Conservation (phyloP, 1,140 invertebrate species). For the Tribolium madens region DNA sequence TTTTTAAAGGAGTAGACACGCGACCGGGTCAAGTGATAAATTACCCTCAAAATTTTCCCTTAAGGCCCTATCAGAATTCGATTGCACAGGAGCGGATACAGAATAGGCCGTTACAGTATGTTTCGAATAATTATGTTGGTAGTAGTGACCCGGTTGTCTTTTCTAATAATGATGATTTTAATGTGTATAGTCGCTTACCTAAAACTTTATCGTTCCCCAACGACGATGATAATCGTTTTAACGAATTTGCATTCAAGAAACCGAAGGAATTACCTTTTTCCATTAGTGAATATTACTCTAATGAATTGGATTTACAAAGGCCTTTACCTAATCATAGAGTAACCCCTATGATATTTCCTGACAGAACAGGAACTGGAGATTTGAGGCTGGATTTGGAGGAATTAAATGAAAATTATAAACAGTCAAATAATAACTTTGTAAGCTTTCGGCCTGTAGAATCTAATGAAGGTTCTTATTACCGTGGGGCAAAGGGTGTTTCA, state of each 20-base stretch:
- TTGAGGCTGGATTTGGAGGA: conserved; percentile 61
- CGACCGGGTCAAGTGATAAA: background rate
- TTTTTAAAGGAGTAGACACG: conserved; percentile 71
- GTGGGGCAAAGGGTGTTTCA: background rate
- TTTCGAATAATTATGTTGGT: conserved; percentile 18
- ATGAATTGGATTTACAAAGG: conserved; percentile 54
- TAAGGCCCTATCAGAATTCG: conserved; percentile 8
- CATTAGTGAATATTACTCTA: conserved; percentile 35
- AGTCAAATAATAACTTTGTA: conserved; percentile 38
- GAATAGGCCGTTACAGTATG: conserved; percentile 43
- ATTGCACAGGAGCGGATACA: conserved; percentile 54
- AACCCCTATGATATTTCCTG: conserved; percentile 64
- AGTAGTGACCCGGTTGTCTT: conserved; percentile 6
- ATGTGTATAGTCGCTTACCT: conserved; percentile 15
- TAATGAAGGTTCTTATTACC: conserved; percentile 32
- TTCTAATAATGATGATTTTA: conserved; percentile 32
- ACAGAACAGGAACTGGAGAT: conserved; percentile 65
- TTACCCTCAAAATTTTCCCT: conserved; percentile 42
- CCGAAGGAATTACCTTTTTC: conserved; percentile 49
- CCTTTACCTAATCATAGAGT: conserved; percentile 58
- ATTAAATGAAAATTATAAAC: conserved; percentile 39
- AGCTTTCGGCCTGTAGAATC: conserved; percentile 12
- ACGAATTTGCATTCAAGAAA: conserved; percentile 43
- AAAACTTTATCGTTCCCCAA: conserved; percentile 48
- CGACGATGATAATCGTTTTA: conserved; percentile 18